A percentile compares a stretch with the other conserved stretches of the same genome.
phyloP scores from a whole-genome alignment of 2,797 vertebrate species.

The Pipistrellus pygmaeus region DNA sequence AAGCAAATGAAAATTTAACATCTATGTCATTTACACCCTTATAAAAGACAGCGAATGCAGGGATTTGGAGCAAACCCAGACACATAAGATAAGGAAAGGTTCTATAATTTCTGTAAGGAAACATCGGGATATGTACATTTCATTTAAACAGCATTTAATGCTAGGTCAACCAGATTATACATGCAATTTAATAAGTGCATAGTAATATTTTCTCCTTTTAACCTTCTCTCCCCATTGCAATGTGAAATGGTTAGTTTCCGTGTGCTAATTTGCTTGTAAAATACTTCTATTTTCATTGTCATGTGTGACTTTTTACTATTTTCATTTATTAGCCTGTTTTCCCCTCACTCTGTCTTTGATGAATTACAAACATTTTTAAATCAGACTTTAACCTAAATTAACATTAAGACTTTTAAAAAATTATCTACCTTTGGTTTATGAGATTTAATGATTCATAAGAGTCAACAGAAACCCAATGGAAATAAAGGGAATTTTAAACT shows the following conservation, averaged over 20 bases:
- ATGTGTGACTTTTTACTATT: not conserved
- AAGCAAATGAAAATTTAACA: conserved; percentile 7
- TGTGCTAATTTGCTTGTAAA: not conserved
- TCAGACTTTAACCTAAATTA: conserved; percentile 19
- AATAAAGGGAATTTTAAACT: not conserved
- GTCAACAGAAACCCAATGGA: not conserved
- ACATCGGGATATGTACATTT: not conserved
- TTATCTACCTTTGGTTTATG: not conserved
- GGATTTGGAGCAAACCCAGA: not conserved
- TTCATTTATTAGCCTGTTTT: not conserved
- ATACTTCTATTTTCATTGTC: not conserved
- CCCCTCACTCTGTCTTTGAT: not conserved
- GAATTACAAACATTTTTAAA: not conserved
- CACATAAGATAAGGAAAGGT: not conserved
- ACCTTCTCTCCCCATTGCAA: not conserved
- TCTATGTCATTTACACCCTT: not conserved
- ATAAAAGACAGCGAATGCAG: not conserved
- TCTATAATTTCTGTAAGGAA: not conserved
- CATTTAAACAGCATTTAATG: not conserved
- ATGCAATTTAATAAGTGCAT: conserved; percentile 1
- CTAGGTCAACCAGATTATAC: not conserved
- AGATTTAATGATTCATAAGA: not conserved
- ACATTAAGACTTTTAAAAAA: not conserved
- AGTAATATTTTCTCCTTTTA: not conserved
- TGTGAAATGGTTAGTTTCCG: conserved; percentile 11